Evolutionary conservation across 1,140 invertebrate species (phyloP).

Genomic region (Akabosia matsudoensis): DNA sequence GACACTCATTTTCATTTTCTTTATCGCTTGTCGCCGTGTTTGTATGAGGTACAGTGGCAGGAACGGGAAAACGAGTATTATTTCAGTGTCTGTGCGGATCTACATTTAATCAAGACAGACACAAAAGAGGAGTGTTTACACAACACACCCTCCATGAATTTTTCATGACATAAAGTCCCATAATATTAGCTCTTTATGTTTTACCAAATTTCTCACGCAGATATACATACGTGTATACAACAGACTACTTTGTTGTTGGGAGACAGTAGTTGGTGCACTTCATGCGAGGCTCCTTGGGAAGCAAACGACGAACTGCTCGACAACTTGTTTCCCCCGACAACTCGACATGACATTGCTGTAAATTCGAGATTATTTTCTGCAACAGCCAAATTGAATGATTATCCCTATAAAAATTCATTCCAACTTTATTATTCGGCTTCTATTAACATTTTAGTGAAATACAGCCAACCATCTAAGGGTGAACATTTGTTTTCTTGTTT

Average conservation of each 20-base stretch:
- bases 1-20: background rate
- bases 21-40: background rate
- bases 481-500: too few relatives aligned
- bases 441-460: too few relatives aligned
- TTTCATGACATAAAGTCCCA: constrained; percentile 45
- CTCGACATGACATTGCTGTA: too few relatives aligned
- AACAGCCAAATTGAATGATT: too few relatives aligned
- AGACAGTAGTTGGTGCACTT: too few relatives aligned
- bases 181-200: constrained; percentile 42
- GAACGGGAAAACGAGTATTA: background rate
- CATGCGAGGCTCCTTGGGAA: too few relatives aligned
- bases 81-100: constrained; percentile 28
- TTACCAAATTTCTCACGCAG: constrained; percentile 27
- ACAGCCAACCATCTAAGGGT: too few relatives aligned
- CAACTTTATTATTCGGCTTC: too few relatives aligned
- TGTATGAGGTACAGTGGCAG: background rate
- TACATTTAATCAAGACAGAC: constrained; percentile 48
- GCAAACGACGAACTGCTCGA: background rate
- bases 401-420: too few relatives aligned
- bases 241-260: background rate
- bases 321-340: too few relatives aligned
- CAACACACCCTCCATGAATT: constrained; percentile 47
- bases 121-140: constrained; percentile 48
- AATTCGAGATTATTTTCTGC: too few relatives aligned
- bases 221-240: background rate